Base-by-base conservation (phyloP, 1,140 invertebrate species). In the Pentalonia nigronervosa region DNA sequence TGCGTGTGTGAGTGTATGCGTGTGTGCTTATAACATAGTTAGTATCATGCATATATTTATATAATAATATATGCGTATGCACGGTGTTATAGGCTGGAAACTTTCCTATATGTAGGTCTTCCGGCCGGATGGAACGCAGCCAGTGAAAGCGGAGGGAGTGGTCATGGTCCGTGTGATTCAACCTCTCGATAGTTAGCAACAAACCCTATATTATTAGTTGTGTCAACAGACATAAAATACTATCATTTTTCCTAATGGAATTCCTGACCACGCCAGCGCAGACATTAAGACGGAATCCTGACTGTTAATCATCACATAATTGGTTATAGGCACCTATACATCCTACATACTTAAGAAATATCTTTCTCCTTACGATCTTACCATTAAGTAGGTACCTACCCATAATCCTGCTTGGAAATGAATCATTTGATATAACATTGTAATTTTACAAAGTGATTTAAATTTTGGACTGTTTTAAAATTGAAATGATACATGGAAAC, bases 91-190 rank as follows among this genome's bases (percentile, higher is more conserved):
- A 93, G 91, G 81, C 91, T 86, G 91, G 91, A 93, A 93, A 93
- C 91, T 93, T 93, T 84, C 48, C 81, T 93, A 34, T 93, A 93
- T 86, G 76, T 93, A 93, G 91, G 91, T 93, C 91, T 93, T 93
- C 91, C 91, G 91, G 81, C 91, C 91, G 91, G 91, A 93, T 93
- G 91, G 91, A 93, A 93, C 91, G 81, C 23, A 93, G 91, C 81
- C 25, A 93, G 91, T 93, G 91, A 93, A 93, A 93, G 91, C 91
- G 91, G 81, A 93, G 91, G 91, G 91, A 93, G 91, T 93, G 91
- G 91, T 93, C 91, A 93, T 84, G 91, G 81, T 93, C 81, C 36
- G 81, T 93, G 81, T 86, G 91, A 93, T 93, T 93, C 81, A 93
- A 93, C 67, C 91, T 93, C 81, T 86, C 90, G 20, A 81, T 9